Evolutionary conservation across 2,888 invertebrate genomes (phyloP).

Genomic region (Noctuana brunneofusca): DNA sequence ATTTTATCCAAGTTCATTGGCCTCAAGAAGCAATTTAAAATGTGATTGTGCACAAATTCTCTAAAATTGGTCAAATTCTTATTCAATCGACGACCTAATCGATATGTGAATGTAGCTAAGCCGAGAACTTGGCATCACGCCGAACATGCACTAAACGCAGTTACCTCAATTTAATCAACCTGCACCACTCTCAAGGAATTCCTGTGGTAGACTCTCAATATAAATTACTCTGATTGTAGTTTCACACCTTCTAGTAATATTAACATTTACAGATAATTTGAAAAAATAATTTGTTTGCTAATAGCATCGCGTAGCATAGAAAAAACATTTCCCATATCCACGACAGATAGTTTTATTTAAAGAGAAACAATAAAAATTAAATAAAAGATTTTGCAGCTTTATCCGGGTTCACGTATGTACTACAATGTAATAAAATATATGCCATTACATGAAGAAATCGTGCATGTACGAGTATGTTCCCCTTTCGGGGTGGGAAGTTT

Average conservation of each 20-base stretch:
- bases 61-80: slow-evolving; percentile 29
- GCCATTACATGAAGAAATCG: slow-evolving; percentile 41
- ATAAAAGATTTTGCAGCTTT: not conserved
- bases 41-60: not conserved
- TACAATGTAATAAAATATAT: slow-evolving; percentile 40
- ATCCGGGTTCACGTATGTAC: slow-evolving; percentile 17
- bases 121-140: slow-evolving; percentile 42
- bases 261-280: not conserved
- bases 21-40: not conserved
- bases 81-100: slow-evolving; percentile 41
- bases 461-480: slow-evolving; percentile 4
- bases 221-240: slow-evolving; percentile 17
- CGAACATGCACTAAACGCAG: slow-evolving; percentile 44
- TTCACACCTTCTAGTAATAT: slow-evolving; percentile 3
- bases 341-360: not conserved
- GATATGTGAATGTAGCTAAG: slow-evolving; percentile 42
- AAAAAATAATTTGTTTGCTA: not conserved
- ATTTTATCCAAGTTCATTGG: not conserved
- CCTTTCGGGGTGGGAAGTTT: slow-evolving; percentile 8
- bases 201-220: slow-evolving; percentile 16
- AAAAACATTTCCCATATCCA: not conserved
- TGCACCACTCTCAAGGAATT: slow-evolving; percentile 25
- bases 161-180: slow-evolving; percentile 44
- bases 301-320: not conserved
- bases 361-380: not conserved